phyloP scores from a whole-genome alignment of 2,888 invertebrate species.

The Ochropacha duplaris region DNA sequence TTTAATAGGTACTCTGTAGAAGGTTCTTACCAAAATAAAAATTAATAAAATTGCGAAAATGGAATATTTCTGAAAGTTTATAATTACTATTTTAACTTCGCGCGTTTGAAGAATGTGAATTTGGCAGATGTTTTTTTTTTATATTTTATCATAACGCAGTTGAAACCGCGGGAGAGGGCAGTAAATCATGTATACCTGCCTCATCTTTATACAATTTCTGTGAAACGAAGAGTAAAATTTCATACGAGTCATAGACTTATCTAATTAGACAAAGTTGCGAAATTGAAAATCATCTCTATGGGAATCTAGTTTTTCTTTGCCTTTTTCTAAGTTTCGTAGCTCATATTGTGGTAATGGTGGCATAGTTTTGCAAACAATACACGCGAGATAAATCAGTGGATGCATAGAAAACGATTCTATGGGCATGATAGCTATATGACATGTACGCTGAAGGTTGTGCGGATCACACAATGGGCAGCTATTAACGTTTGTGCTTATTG shows the following conservation, averaged over 20 bases:
- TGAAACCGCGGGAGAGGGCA: no score
- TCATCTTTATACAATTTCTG: background rate
- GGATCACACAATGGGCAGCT: background rate
- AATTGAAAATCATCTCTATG: slow-evolving; percentile 33
- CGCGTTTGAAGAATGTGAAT: no score
- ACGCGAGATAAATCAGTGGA: slow-evolving; percentile 22
- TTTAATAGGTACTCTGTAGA: no score
- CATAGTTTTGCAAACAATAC: slow-evolving; percentile 46
- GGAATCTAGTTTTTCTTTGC: slow-evolving; percentile 19
- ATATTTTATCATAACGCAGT: no score
- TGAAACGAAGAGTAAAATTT: background rate
- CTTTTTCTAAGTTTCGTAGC: slow-evolving; percentile 20
- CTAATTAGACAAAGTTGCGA: slow-evolving; percentile 31
- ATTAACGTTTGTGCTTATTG: background rate
- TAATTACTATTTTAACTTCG: no score
- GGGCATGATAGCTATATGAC: background rate
- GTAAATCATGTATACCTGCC: background rate
- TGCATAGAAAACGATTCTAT: background rate
- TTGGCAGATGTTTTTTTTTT: no score
- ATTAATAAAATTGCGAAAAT: no score
- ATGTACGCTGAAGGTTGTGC: background rate
- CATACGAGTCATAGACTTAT: slow-evolving; percentile 9
- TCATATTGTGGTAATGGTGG: slow-evolving; percentile 36
- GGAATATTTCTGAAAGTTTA: no score
- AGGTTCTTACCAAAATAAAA: no score